Evolutionary conservation across 2,888 invertebrate genomes (phyloP), one percentile per base, ranked within the genome.

Genomic region (Leptothorax acervorum): DNA sequence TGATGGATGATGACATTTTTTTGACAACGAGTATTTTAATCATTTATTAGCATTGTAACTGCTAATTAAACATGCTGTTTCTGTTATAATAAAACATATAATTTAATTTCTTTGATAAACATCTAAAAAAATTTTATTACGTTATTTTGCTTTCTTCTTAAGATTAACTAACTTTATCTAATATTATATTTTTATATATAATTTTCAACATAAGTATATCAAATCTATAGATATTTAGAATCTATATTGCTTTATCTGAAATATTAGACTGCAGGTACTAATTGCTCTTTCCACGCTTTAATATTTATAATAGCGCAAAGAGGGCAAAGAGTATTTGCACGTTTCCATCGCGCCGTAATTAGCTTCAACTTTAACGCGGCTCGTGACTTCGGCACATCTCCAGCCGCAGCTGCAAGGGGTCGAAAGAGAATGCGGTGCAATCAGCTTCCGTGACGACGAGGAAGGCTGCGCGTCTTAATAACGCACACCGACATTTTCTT

Each of bases 381-480:
- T 62, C 82, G 68, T 74, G 65, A 74, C 68, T 78, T 82, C 74
- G 81, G 79, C 60, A 76, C 62, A 73, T 66, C 73, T 39, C 45
- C 75, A 84, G 86, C 73, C 65, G 79, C 74, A 70, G 31, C 55
- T 68, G 28, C 55, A 66, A 73, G 60, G 53, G 78, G 35, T 63
- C 51, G 78, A 83, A 82, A 65, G 85, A 86, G 90, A 91, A 92
- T 89, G 88, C 90, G 85, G 88, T 88, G 90, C 88, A 90, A 85
- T 91, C 91, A 93, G 90, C 91, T 93, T 94, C 93, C 93, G 93
- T 94, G 93, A 94, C 93, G 93, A 90, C 90, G 88, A 89, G 88
- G 88, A 88, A 92, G 92, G 88, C 92, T 92, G 93, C 91, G 88
- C 91, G 92, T 93, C 94, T 94, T 94, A 94, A 94, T 94, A 93